phyloP scores from a whole-genome alignment of 2,797 vertebrate species.

The Helostoma temminkii region DNA sequence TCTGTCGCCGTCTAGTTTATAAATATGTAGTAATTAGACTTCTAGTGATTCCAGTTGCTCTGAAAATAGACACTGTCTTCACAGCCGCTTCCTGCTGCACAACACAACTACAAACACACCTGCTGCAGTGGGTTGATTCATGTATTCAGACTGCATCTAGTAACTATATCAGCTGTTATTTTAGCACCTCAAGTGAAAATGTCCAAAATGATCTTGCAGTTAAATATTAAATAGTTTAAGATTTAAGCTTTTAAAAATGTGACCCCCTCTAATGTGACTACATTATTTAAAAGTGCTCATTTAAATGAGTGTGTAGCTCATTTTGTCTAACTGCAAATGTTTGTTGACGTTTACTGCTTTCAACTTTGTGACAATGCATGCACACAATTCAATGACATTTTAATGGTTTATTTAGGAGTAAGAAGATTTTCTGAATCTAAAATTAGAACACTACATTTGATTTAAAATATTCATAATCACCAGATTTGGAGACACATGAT shows the following conservation, averaged over 20 bases:
- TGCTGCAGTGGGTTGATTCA: constrained; percentile 10
- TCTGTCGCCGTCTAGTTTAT: neutral
- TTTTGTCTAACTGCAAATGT: no score
- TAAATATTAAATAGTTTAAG: neutral
- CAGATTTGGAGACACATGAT: neutral
- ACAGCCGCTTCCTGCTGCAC: constrained; percentile 27
- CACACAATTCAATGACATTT: neutral
- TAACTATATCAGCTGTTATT: neutral
- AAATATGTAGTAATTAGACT: constrained; percentile 2
- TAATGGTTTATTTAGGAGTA: neutral
- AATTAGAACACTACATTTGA: neutral
- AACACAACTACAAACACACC: constrained; percentile 2
- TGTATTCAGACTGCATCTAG: neutral
- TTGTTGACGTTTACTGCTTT: neutral
- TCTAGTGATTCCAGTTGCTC: constrained; percentile 27
- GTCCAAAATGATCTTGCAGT: neutral
- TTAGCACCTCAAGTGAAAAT: neutral
- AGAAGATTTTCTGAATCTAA: neutral
- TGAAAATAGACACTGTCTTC: constrained; percentile 10
- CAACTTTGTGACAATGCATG: neutral
- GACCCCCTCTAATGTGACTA: neutral
- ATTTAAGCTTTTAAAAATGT: neutral
- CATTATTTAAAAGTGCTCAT: neutral
- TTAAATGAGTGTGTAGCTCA: constrained; percentile 19
- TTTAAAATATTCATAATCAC: neutral